Conservation (phyloP, 53 echinoderm and acorn worm genomes). For the Stichopus horrens region DNA sequence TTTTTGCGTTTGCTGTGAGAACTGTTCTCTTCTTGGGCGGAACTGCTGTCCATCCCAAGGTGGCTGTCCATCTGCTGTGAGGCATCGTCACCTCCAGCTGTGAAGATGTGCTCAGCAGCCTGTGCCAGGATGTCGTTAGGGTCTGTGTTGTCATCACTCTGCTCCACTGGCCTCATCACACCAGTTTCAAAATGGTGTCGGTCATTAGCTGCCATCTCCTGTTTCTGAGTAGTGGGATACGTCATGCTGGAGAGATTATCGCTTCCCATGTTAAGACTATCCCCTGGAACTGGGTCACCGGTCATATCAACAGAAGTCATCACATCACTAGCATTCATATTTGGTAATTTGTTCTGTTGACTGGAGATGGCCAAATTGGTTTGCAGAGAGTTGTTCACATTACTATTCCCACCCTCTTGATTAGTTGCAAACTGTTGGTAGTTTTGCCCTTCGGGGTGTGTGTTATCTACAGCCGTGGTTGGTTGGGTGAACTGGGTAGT, state of each 20-base stretch:
- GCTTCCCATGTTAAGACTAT: background rate
- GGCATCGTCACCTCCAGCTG: constrained; percentile 3
- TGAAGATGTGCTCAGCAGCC: constrained; percentile 95
- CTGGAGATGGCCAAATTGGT: constrained; percentile 11
- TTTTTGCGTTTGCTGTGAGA: constrained; percentile 80
- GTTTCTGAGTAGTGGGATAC: background rate
- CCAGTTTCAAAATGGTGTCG: background rate
- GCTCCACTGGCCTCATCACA: background rate
- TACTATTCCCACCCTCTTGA: background rate
- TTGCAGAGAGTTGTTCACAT: constrained; percentile 4
- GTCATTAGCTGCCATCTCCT: background rate
- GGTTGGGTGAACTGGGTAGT: background rate
- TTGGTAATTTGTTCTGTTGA: background rate
- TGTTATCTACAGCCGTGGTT: background rate
- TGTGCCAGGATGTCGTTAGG: constrained; percentile 91
- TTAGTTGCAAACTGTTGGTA: constrained; percentile 3
- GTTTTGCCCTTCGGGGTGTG: background rate
- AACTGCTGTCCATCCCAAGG: constrained; percentile 9
- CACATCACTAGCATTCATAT: background rate
- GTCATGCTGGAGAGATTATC: background rate
- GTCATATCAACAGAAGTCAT: background rate
- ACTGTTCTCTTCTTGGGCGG: constrained; percentile 56
- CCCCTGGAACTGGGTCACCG: background rate
- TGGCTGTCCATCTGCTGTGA: background rate
- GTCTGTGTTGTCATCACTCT: constrained; percentile 39